Percentiles rank a stretch among this genome's conserved stretches.
These are phyloP conservation scores for Troides aeacus DNA, from an alignment of 2,888 invertebrate genomes.

Conservation along the genomic window DNA sequence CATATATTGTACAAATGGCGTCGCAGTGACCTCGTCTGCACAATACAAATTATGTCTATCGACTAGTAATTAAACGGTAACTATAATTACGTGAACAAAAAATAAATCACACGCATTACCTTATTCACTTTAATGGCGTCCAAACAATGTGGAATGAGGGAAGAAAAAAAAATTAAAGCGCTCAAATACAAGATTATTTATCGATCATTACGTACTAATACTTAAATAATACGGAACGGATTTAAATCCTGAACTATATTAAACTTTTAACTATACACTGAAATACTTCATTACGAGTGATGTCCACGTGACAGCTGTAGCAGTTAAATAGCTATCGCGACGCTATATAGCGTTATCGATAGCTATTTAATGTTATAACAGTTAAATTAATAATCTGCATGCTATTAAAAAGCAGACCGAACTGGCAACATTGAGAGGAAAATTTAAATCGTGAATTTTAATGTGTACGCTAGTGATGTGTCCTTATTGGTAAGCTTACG, in stretches of 20 bases:
- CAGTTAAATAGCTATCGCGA: neutral
- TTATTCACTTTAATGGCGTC: neutral
- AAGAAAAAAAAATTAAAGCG: neutral
- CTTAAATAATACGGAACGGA: conserved; percentile 10
- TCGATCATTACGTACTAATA: neutral
- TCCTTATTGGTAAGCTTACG: no score
- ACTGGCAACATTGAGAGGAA: no score
- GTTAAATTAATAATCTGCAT: no score
- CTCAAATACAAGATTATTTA: neutral
- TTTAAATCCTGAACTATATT: neutral
- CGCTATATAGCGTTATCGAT: no score
- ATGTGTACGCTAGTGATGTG: no score
- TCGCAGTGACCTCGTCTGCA: conserved; percentile 4
- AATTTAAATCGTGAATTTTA: no score
- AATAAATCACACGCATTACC: conserved; percentile 30
- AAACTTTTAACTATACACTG: neutral
- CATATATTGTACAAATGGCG: neutral
- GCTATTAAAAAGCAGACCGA: no score
- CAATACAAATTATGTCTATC: conserved; percentile 41
- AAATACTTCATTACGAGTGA: neutral
- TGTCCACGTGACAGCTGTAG: neutral
- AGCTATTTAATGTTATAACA: no score
- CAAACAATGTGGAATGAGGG: no score
- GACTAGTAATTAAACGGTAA: conserved; percentile 73
- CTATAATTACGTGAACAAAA: conserved; percentile 52